Evolutionary conservation across 1,140 invertebrate species (phyloP).

Genomic region (Varroa destructor): DNA sequence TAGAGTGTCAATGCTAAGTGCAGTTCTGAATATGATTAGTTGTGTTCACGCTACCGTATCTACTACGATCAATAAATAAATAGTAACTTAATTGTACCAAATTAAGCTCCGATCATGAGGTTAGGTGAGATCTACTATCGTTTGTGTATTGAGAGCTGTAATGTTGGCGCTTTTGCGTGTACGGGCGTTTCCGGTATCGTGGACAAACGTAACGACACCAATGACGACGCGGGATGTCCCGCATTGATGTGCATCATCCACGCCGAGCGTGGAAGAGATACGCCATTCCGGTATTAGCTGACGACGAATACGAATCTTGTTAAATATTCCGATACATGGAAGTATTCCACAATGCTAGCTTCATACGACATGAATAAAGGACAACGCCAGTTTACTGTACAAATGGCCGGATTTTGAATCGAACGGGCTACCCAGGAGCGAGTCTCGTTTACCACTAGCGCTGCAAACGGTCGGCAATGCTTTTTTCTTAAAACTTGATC

Average conservation of each 20-base stretch:
- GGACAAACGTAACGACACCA: constrained; percentile 11
- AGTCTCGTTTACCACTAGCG: not conserved
- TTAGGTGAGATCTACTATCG: not conserved
- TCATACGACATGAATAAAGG: not conserved
- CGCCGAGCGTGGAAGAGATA: not conserved
- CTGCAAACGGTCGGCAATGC: constrained; percentile 1
- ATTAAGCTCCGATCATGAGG: too few relatives aligned
- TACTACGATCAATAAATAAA: too few relatives aligned
- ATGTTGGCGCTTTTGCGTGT: not conserved
- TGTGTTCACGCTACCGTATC: too few relatives aligned
- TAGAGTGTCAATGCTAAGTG: too few relatives aligned
- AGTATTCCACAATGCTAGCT: not conserved
- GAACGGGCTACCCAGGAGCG: constrained; percentile 5
- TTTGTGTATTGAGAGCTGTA: not conserved
- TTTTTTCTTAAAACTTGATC: not conserved
- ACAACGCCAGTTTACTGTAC: not conserved
- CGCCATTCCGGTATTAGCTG: not conserved
- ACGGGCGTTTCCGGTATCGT: not conserved
- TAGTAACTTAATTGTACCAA: too few relatives aligned
- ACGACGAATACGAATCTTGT: not conserved
- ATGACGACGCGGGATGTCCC: not conserved
- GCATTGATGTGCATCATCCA: not conserved
- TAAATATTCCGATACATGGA: not conserved
- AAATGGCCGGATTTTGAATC: not conserved
- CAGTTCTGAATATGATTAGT: too few relatives aligned